These are phyloP conservation scores for Aulostomus chinensis DNA, from an alignment of 2,797 vertebrate species.

Conservation along the genomic window DNA sequence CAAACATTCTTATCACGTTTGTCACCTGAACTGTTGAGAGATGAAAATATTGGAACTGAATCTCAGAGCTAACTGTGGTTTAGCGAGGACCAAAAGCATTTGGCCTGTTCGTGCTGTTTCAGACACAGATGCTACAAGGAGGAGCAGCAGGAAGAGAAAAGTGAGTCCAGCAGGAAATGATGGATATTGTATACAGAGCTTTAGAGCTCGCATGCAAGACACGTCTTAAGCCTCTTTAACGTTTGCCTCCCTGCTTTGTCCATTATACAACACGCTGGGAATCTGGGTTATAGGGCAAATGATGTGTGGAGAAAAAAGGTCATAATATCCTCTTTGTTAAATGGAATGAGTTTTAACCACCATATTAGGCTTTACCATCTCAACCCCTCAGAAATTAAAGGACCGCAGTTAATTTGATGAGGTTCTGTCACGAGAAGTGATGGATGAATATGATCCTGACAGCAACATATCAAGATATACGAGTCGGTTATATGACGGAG, in stretches of 20 bases:
- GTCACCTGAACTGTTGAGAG: too few relatives aligned
- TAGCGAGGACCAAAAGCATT: too few relatives aligned
- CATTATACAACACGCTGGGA: conserved; percentile 21
- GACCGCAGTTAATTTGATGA: conserved; percentile 13
- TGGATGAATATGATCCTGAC: too few relatives aligned
- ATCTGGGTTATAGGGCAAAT: conserved; percentile 60
- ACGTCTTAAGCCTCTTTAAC: conserved; percentile 63
- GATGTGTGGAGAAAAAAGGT: conserved; percentile 60
- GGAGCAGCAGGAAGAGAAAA: not conserved
- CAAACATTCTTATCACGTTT: too few relatives aligned
- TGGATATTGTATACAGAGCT: conserved; percentile 25
- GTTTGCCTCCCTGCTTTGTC: conserved; percentile 6
- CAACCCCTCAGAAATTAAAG: conserved; percentile 22
- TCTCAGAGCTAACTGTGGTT: too few relatives aligned
- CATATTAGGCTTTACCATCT: too few relatives aligned
- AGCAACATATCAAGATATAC: too few relatives aligned
- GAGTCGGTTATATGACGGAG: too few relatives aligned
- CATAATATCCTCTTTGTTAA: conserved; percentile 47
- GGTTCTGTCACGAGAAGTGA: conserved; percentile 3
- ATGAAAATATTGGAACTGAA: too few relatives aligned
- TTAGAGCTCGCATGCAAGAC: conserved; percentile 32
- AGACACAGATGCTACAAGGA: not conserved
- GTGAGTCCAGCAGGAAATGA: conserved; percentile 17
- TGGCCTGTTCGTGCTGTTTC: not conserved
- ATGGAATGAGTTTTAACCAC: conserved; percentile 52